phyloP scores from a whole-genome alignment of 2,888 invertebrate genomes.

The Galeopsomyia nigrocyanea region DNA sequence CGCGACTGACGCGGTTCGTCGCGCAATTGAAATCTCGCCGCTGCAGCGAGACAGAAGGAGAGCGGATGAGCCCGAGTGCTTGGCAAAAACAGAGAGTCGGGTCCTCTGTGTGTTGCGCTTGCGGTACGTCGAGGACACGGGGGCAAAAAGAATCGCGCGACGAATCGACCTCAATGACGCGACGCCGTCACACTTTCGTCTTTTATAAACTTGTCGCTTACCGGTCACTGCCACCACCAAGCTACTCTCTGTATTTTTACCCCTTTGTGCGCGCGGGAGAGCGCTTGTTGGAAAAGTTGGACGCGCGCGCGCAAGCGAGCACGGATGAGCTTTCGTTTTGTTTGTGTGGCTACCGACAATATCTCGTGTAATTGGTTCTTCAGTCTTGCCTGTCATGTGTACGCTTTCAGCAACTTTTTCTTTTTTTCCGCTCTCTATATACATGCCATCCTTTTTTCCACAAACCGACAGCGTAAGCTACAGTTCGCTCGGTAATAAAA shows the following conservation, averaged over 20 bases:
- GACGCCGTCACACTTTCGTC: conserved; percentile 36
- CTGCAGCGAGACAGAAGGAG: not conserved
- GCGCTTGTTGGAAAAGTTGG: not conserved
- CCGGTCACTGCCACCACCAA: not conserved
- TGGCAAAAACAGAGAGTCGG: not conserved
- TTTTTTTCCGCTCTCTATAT: too few species aligned
- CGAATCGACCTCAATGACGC: conserved; percentile 43
- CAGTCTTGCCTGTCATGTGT: conserved; percentile 7
- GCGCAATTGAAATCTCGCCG: conserved; percentile 38
- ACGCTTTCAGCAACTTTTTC: not conserved
- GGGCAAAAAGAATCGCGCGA: conserved; percentile 39
- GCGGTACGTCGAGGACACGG: conserved; percentile 23
- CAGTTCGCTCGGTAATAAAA: too few species aligned
- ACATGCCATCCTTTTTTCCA: too few species aligned
- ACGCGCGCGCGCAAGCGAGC: not conserved
- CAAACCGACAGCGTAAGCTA: too few species aligned
- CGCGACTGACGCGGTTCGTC: conserved; percentile 36
- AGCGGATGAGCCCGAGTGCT: conserved; percentile 14
- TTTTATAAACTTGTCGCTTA: conserved; percentile 42
- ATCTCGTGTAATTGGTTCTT: not conserved
- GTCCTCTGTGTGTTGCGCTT: too few species aligned
- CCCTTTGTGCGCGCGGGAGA: not conserved
- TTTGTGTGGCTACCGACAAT: not conserved
- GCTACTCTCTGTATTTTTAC: conserved; percentile 3
- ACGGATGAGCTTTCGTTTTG: not conserved